Evolutionary conservation across 2,113 vertebrate genomes (phyloP).

Genomic region (Morphnarchus princeps): DNA sequence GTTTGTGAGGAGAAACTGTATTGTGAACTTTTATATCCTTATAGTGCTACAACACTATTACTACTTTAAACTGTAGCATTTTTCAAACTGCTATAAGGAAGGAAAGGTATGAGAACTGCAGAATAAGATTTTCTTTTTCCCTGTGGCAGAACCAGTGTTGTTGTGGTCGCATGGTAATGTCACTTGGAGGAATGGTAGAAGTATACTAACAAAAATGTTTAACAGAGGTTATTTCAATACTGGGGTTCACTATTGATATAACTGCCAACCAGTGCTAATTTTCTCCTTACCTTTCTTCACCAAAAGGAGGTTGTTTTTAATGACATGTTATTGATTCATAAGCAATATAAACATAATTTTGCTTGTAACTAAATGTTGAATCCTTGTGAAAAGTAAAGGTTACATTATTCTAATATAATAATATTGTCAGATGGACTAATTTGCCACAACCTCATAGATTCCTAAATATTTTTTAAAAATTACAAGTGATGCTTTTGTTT

Average conservation of each 20-base stretch:
- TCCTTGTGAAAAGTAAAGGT: not conserved
- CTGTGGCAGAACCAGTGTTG: not conserved
- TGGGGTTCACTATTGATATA: not conserved
- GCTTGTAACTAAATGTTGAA: not conserved
- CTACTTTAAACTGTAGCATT: not conserved
- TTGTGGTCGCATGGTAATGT: not conserved
- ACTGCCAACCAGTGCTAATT: not conserved
- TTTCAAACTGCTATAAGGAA: not conserved
- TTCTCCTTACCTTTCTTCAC: not conserved
- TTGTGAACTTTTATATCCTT: conserved; percentile 20
- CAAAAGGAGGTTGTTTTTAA: not conserved
- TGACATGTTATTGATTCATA: not conserved
- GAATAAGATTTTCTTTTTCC: not conserved
- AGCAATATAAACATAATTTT: not conserved
- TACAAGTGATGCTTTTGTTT: not conserved
- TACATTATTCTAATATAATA: not conserved
- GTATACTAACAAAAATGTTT: not conserved
- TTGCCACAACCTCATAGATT: not conserved
- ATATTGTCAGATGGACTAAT: not conserved
- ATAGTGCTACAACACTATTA: not conserved
- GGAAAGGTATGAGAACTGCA: not conserved
- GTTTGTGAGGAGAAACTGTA: not conserved
- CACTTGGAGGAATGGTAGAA: not conserved
- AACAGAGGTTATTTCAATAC: not conserved
- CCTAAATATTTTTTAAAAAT: not conserved